Percentiles rank a stretch among this genome's conserved stretches.
These are phyloP conservation scores for Scaptomyza montana DNA, from an alignment of 1,140 invertebrate species.

Conservation along the genomic window DNA sequence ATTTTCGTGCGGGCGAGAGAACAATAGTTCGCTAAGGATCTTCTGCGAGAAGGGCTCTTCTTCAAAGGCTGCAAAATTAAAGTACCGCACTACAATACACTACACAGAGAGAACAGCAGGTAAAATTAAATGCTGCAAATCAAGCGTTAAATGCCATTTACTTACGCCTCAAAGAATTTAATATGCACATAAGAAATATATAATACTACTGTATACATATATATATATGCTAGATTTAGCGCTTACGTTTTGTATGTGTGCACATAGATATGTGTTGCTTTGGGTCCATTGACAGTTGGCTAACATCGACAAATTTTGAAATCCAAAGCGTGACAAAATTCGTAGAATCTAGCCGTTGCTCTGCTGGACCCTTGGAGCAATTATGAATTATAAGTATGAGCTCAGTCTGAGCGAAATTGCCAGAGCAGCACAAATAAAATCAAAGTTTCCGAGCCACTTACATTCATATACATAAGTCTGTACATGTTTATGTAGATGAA, in stretches of 20 bases:
- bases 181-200: conserved; percentile 12
- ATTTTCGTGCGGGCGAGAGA: conserved; percentile 61
- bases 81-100: conserved; percentile 20
- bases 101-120: conserved; percentile 40
- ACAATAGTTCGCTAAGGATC: conserved; percentile 64
- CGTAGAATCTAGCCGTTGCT: conserved; percentile 44
- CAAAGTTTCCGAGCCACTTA: conserved; percentile 41
- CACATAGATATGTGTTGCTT: too few relatives aligned
- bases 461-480: background rate
- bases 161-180: conserved; percentile 68
- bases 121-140: conserved; percentile 74
- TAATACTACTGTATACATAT: conserved; percentile 10
- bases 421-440: conserved; percentile 65
- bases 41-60: conserved; percentile 6
- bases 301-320: conserved; percentile 79
- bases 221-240: background rate
- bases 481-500: conserved; percentile 9
- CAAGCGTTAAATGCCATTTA: conserved; percentile 78
- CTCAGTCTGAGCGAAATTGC: conserved; percentile 49
- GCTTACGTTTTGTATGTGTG: conserved; percentile 15
- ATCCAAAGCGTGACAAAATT: conserved; percentile 79
- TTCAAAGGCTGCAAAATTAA: conserved; percentile 22
- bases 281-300: conserved; percentile 72
- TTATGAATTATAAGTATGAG: conserved; percentile 14
- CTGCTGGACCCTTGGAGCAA: conserved; percentile 12